Percentiles rank a stretch among this genome's conserved stretches.
These are phyloP conservation scores for Andrena cerasifolii DNA, from an alignment of 1,140 invertebrate species.

Conservation along the genomic window DNA sequence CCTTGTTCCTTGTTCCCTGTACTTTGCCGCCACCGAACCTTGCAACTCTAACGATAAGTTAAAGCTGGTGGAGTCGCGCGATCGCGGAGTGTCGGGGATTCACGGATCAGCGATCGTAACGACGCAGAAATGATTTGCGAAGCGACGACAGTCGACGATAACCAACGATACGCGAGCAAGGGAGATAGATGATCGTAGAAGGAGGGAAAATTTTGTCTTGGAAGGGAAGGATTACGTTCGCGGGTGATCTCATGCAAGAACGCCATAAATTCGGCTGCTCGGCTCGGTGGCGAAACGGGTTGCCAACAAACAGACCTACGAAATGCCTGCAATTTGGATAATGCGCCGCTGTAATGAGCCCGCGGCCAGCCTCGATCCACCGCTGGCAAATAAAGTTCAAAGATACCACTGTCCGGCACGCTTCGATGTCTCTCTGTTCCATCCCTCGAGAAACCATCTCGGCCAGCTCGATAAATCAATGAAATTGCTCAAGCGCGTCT, in stretches of 20 bases:
- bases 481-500: conserved; percentile 25
- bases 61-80: too few species aligned
- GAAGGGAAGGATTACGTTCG: conserved; percentile 60
- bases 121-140: conserved; percentile 20
- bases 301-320: conserved; percentile 65
- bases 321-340: conserved; percentile 70
- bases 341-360: conserved; percentile 66
- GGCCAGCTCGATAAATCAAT: conserved; percentile 42
- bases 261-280: conserved; percentile 66
- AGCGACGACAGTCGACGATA: background rate
- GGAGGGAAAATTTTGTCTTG: conserved; percentile 59
- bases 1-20: too few species aligned
- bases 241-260: conserved; percentile 68
- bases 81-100: background rate
- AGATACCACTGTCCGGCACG: background rate
- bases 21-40: too few species aligned
- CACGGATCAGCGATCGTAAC: conserved; percentile 10
- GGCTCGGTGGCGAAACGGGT: conserved; percentile 63
- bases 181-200: background rate
- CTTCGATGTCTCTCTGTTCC: background rate
- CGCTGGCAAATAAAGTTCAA: conserved; percentile 30
- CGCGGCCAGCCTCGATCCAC: conserved; percentile 16
- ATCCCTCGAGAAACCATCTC: background rate
- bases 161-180: conserved; percentile 8
- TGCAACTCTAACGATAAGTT: too few species aligned